Conservation (phyloP, 2,113 vertebrate genomes). For the Lepus timidus region DNA sequence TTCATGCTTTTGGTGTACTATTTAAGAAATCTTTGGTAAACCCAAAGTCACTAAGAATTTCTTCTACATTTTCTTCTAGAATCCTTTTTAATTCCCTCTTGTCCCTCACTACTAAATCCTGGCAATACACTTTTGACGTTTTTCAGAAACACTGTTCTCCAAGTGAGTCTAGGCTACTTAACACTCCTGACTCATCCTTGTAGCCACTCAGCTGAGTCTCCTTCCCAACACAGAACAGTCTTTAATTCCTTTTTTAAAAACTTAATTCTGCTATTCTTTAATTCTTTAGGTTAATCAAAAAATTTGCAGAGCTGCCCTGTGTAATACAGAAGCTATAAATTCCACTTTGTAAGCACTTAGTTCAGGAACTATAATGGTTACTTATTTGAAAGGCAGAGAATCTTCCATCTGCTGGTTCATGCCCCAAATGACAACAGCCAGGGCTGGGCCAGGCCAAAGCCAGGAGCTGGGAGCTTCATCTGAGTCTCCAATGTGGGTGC, state of each 20-base stretch:
- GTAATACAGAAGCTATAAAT: neutral
- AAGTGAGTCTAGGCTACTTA: neutral
- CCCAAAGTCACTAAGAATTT: neutral
- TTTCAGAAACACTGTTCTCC: neutral
- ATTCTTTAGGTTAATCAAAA: neutral
- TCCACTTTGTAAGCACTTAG: neutral
- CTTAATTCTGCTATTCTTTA: neutral
- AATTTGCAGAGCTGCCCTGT: too few relatives aligned
- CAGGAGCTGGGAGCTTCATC: too few relatives aligned
- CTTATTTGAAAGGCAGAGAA: too few relatives aligned
- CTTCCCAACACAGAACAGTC: neutral
- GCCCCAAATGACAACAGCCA: too few relatives aligned
- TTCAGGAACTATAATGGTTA: neutral
- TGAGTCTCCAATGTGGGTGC: too few relatives aligned
- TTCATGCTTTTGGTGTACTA: neutral
- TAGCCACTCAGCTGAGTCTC: neutral
- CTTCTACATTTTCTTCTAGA: neutral
- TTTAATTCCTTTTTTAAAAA: neutral
- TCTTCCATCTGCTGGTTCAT: too few relatives aligned
- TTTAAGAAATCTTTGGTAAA: slow-evolving; percentile 42
- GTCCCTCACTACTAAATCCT: neutral
- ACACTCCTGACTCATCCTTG: neutral
- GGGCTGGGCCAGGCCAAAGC: too few relatives aligned
- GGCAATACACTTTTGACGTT: neutral
- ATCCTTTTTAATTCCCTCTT: neutral